These are phyloP conservation scores for Coecobrya sp. DNA, from an alignment of 2,888 invertebrate species.

Conservation along the genomic window DNA sequence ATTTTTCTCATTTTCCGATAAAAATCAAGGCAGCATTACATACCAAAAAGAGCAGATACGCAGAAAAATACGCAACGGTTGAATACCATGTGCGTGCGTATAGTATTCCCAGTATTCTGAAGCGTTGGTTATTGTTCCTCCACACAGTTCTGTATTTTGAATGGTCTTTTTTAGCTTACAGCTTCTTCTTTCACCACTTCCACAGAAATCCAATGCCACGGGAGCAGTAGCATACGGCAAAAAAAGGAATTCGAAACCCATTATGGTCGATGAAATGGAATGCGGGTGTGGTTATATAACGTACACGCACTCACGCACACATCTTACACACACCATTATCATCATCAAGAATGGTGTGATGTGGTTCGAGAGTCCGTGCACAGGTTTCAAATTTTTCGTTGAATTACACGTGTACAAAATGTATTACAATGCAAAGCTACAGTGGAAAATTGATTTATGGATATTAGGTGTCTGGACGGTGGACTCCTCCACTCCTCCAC, in stretches of 20 bases:
- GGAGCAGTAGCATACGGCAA: no score
- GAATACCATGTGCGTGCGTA: neutral
- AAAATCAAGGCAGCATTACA: no score
- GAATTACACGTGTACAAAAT: slow-evolving; percentile 6
- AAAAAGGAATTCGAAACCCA: slow-evolving; percentile 57
- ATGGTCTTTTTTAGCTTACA: neutral
- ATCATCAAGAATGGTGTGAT: slow-evolving; percentile 36
- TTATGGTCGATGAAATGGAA: slow-evolving; percentile 64
- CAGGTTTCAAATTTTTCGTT: slow-evolving; percentile 9
- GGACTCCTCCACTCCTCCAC: no score
- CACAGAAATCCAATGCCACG: slow-evolving; percentile 5
- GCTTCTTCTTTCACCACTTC: neutral
- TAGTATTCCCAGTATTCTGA: no score
- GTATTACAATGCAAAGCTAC: neutral
- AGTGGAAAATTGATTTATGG: slow-evolving; percentile 20
- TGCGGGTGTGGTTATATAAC: slow-evolving; percentile 52
- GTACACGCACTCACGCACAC: neutral
- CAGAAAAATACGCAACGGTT: neutral
- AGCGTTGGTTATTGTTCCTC: neutral
- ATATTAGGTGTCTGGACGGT: no score
- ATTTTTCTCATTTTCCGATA: no score
- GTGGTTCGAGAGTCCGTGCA: slow-evolving; percentile 24
- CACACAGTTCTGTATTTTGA: no score
- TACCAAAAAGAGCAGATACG: no score
- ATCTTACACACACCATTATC: slow-evolving; percentile 15